Evolutionary conservation across 1,140 invertebrate species (phyloP).

Genomic region (Lepidotrigona ventralis): DNA sequence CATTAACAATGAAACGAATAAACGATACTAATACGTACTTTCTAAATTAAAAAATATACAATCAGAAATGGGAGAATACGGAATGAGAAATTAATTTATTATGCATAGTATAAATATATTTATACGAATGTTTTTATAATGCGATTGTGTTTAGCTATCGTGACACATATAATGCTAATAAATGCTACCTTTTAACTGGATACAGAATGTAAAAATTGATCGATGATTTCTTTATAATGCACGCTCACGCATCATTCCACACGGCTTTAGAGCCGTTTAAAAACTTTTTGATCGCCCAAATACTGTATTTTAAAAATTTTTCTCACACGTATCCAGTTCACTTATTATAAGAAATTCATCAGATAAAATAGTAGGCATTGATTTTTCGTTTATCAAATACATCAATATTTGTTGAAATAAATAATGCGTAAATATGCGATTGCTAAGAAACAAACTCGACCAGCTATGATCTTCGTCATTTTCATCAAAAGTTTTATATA

Average conservation of each 20-base stretch:
- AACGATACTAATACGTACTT: not conserved
- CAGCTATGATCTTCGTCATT: not conserved
- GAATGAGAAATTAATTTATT: not conserved
- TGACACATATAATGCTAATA: slow-evolving; percentile 58
- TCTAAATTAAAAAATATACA: not conserved
- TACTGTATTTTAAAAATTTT: not conserved
- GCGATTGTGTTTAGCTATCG: slow-evolving; percentile 50
- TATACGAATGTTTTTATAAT: slow-evolving; percentile 58
- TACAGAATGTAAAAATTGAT: slow-evolving; percentile 41
- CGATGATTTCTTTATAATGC: slow-evolving; percentile 21
- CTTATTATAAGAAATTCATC: not conserved
- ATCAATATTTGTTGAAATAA: slow-evolving; percentile 33
- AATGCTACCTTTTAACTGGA: slow-evolving; percentile 51
- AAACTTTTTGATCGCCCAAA: not conserved
- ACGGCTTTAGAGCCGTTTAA: not conserved
- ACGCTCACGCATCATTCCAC: not conserved
- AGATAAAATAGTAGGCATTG: slow-evolving; percentile 10
- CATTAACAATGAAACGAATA: not conserved
- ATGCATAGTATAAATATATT: slow-evolving; percentile 65
- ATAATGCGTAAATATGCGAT: slow-evolving; percentile 14
- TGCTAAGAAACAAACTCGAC: not conserved
- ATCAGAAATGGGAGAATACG: not conserved
- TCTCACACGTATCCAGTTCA: not conserved
- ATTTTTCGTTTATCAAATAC: not conserved
- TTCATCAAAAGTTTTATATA: not conserved